These are phyloP conservation scores for Epinephelus malabaricus DNA, from an alignment of 2,797 vertebrate genomes.

Conservation along the genomic window DNA sequence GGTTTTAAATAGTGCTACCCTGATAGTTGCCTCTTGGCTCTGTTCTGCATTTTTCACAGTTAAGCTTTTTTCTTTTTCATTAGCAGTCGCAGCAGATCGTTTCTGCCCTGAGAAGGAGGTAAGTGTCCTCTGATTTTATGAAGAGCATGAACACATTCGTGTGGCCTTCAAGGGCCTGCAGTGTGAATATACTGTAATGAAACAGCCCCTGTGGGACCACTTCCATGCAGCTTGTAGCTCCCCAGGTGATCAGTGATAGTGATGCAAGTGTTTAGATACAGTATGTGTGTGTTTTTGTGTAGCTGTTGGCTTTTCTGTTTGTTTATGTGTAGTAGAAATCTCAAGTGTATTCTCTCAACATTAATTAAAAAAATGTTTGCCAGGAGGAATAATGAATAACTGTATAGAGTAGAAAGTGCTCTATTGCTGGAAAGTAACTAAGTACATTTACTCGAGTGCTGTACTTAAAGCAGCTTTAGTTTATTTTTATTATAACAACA, in stretches of 20 bases:
- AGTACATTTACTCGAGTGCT: background rate
- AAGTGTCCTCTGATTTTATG: conserved; percentile 31
- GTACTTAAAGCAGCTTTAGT: too few species aligned
- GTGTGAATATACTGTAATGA: background rate
- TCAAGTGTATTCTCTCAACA: background rate
- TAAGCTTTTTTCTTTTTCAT: conserved; percentile 34
- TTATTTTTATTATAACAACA: too few species aligned
- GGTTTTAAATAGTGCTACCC: conserved; percentile 40
- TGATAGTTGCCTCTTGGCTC: conserved; percentile 14
- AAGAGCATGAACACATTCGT: conserved; percentile 22
- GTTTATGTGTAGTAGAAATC: background rate
- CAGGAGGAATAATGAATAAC: background rate
- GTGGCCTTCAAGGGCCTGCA: conserved; percentile 49
- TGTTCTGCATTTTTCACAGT: conserved; percentile 37
- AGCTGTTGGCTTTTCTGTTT: background rate
- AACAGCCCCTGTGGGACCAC: conserved; percentile 15
- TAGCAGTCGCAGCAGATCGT: conserved; percentile 25
- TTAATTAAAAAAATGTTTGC: too few species aligned
- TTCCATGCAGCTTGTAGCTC: conserved; percentile 6
- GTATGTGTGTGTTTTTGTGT: background rate
- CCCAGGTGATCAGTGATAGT: conserved; percentile 17
- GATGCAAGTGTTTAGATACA: background rate
- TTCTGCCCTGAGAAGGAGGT: conserved; percentile 3
- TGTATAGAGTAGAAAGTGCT: background rate
- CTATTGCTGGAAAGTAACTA: background rate